Conservation (phyloP, 2,888 invertebrate genomes). For the Vesta saturnalis region DNA sequence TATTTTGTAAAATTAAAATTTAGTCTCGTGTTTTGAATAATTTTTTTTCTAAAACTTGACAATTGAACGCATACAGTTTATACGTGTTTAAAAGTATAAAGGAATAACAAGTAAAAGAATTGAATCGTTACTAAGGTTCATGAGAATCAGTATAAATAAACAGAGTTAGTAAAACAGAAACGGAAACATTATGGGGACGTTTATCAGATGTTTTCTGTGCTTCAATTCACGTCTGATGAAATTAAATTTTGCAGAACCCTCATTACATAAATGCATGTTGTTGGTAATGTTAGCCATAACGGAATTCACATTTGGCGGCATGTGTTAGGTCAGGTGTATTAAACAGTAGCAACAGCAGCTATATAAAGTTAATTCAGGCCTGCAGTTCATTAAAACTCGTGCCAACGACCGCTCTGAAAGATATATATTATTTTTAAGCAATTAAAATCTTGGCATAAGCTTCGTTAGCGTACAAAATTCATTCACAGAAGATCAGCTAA, state of each 20-base stretch:
- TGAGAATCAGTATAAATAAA: neutral
- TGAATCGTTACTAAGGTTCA: neutral
- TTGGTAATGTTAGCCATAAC: conserved; percentile 30
- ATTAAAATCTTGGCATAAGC: conserved; percentile 28
- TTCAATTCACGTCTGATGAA: conserved; percentile 27
- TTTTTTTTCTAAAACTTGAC: conserved; percentile 11
- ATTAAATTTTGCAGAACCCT: conserved; percentile 34
- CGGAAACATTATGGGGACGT: neutral
- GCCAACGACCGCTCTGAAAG: conserved; percentile 30
- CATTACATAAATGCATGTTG: conserved; percentile 32
- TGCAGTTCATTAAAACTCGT: conserved; percentile 29
- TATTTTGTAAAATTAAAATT: conserved; percentile 36
- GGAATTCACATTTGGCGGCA: conserved; percentile 33
- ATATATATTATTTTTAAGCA: conserved; percentile 30
- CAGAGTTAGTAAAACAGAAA: too few relatives aligned
- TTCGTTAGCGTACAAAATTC: conserved; percentile 22
- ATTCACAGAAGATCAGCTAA: conserved; percentile 18
- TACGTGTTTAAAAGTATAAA: neutral
- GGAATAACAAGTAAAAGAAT: neutral
- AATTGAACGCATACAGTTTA: neutral
- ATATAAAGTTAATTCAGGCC: conserved; percentile 29
- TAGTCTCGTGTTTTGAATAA: conserved; percentile 28
- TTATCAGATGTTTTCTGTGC: conserved; percentile 10
- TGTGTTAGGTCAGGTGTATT: conserved; percentile 34
- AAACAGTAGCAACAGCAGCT: conserved; percentile 16